phyloP scores from a whole-genome alignment of 2,113 vertebrate genomes.

The Chloropsis cyanopogon region DNA sequence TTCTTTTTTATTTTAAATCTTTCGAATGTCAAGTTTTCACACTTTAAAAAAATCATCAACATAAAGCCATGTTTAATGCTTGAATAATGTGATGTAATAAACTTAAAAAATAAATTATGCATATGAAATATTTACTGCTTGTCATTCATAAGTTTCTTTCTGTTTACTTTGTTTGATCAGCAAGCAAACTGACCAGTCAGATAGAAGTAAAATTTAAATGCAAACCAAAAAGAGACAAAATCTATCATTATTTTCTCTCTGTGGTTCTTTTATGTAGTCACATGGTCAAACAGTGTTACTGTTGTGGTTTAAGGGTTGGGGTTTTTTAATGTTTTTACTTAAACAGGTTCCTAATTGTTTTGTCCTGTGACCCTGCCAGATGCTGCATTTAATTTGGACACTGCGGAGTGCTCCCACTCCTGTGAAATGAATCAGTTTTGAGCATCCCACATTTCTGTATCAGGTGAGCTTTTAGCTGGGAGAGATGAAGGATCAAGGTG shows the following conservation, averaged over 20 bases:
- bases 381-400: not conserved
- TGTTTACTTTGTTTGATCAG: not conserved
- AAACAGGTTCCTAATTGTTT: not conserved
- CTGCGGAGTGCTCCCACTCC: not conserved
- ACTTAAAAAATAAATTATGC: slow-evolving; percentile 80
- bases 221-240: not conserved
- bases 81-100: slow-evolving; percentile 80
- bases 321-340: not conserved
- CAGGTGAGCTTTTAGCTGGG: not conserved
- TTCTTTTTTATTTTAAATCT: slow-evolving; percentile 71
- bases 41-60: slow-evolving; percentile 67
- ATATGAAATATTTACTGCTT: slow-evolving; percentile 65
- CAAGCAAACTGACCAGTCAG: not conserved
- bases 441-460: not conserved
- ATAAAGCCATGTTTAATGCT: slow-evolving; percentile 82
- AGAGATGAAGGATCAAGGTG: not conserved
- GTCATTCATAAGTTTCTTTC: slow-evolving; percentile 45
- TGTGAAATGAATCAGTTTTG: not conserved
- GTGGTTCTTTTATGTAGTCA: not conserved
- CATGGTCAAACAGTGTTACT: not conserved
- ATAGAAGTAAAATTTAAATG: not conserved
- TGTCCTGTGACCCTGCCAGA: not conserved
- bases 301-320: not conserved
- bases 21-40: slow-evolving; percentile 79
- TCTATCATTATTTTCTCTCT: not conserved